A percentile compares a stretch with the other conserved stretches of the same genome.
phyloP scores from a whole-genome alignment of 1,140 invertebrate species.

The Eurosta solidaginis region DNA sequence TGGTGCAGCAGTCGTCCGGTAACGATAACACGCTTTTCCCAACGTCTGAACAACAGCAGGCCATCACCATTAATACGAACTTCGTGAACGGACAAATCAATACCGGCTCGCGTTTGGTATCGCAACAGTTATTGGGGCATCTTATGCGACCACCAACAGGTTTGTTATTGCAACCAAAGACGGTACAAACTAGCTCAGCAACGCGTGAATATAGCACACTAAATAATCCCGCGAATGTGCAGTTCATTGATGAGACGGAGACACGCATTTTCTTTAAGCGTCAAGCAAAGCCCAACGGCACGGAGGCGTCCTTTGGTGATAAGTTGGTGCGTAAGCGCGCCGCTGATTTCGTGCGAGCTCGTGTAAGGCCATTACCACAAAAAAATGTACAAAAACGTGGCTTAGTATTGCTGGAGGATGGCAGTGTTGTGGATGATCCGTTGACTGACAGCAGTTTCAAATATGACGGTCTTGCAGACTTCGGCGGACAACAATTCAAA shows the following conservation, averaged over 20 bases:
- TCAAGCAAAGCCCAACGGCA: slow-evolving; percentile 52
- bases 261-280: slow-evolving; percentile 64
- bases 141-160: slow-evolving; percentile 5
- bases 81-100: slow-evolving; percentile 68
- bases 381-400: slow-evolving; percentile 66
- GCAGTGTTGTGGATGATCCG: slow-evolving; percentile 69
- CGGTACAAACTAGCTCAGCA: slow-evolving; percentile 19
- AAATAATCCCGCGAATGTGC: slow-evolving; percentile 54
- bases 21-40: background rate
- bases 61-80: slow-evolving; percentile 62
- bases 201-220: background rate
- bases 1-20: background rate
- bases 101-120: slow-evolving; percentile 62
- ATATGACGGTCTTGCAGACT: slow-evolving; percentile 68
- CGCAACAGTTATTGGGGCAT: slow-evolving; percentile 62
- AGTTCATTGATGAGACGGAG: slow-evolving; percentile 65
- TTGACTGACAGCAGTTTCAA: slow-evolving; percentile 54
- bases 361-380: slow-evolving; percentile 36
- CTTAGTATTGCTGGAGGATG: slow-evolving; percentile 67
- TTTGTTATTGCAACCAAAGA: background rate
- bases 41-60: slow-evolving; percentile 34
- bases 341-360: background rate
- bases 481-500: slow-evolving; percentile 65
- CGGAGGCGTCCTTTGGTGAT: background rate
- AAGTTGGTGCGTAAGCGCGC: background rate